Base-by-base conservation (phyloP, 2,113 vertebrate genomes). In the Myotis yumanensis region DNA sequence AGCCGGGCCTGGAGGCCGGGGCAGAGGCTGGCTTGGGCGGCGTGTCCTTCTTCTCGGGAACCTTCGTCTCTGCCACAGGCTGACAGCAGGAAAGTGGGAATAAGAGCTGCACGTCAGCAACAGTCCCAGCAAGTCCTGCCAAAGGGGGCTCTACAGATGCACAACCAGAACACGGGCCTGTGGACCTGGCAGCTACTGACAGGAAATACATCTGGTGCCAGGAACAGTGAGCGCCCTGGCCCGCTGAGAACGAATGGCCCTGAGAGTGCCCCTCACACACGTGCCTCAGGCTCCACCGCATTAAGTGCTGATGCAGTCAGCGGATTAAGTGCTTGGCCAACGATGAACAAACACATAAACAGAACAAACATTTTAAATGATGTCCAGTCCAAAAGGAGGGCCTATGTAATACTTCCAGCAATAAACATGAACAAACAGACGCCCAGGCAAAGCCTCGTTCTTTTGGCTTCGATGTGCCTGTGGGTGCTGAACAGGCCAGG, bases 21-120 rank as follows among this genome's bases (percentile, higher is more conserved):
- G 98, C 87, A 0, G 98, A 96, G 2, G 97, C 75, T 4, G 97
- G 97, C 98, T 99, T 99, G 77, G 98, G 94, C 1, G 98, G 96
- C 0, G 98, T 95, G 1, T 97, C 85, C 37, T 97, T 97, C 98
- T 99, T 99, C 9, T 98, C 98, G 0, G 98, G 54, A 82, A 98
- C 96, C 98, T 98, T 99, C n/a, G 98, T 98, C 2, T 98, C 98
- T 3, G 97, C 16, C 48, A n/a, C 71, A 48, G 91, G 97, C 98
- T 98, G 76, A 0, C 52, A 89, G 4, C 0, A 30, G 62, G 51
- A 23, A 30, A 91, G 40, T 0, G 1, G 46, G 43, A 62, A 4
- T 66, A 30, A 93, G 77, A 90, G 32, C 10, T 23, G 5, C 3
- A 69, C 64, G 35, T 88, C 43, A 87, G 75, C 46, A 52, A 66